Evolutionary conservation across 2,888 invertebrate species (phyloP), one percentile per base, ranked within the genome.

Genomic region (Ptilodon capucinus): DNA sequence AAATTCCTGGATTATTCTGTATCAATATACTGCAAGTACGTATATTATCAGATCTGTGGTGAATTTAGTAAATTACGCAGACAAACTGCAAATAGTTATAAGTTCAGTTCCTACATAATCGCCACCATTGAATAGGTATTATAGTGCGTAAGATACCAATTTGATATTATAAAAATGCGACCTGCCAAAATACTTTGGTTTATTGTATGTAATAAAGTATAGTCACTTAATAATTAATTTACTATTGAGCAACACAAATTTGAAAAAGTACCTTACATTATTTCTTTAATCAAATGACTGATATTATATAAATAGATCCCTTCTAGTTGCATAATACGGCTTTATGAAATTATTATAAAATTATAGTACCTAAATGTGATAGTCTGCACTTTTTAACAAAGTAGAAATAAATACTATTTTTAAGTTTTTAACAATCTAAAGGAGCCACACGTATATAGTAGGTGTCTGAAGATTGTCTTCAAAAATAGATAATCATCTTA

Each of bases 171-270:
- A 18, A 30, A 32, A 28, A 17, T 35, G 21, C 34, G 40, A 34
- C 43, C 39, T 19, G 42, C 60, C 55, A 59, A 59, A 54, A 47
- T 48, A 43, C 55, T 63, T 59, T 63, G 60, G 64, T n/a, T n/a
- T n/a, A n/a, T n/a, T n/a, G n/a, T 54, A 42, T 59, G 32, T 18
- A 49, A 51, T 25, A 35, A 42, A 39, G 41, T 17, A 48, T 38
- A 55, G 44, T 38, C 28, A 36, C 43, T 21, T 36, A 36, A 38
- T 36, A 58, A 53, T n/a, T 40, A 48, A 44, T 40, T 44, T 18
- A 43, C 35, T 52, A 55, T 62, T 63, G 64, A 64, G 57, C 57
- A 64, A 63, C 40, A 46, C 18, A 40, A 34, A 46, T 44, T 46
- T 39, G 30, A 45, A 40, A 42, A 35, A 28, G 44, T 1, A 38